phyloP scores from a whole-genome alignment of 1,140 invertebrate species.

The Saxidomus purpurata region DNA sequence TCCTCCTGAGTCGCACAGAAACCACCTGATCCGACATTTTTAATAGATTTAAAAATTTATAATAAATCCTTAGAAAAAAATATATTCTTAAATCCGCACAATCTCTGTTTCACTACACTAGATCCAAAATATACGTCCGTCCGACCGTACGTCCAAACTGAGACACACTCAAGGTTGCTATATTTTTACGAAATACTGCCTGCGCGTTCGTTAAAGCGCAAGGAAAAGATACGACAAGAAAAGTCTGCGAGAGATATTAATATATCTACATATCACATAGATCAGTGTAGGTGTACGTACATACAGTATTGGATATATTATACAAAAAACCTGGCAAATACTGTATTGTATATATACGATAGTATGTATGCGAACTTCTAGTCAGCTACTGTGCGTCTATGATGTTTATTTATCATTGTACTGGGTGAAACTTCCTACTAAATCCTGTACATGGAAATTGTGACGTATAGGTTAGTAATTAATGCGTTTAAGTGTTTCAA shows the following conservation, averaged over 20 bases:
- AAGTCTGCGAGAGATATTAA: conserved; percentile 39
- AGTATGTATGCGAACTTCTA: background rate
- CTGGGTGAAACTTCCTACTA: conserved; percentile 23
- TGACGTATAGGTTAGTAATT: background rate
- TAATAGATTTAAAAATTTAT: background rate
- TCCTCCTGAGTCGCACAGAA: conserved; percentile 73
- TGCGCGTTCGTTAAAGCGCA: background rate
- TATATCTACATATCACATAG: conserved; percentile 24
- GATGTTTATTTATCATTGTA: conserved; percentile 17
- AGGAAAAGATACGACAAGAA: conserved; percentile 1
- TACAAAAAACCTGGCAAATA: conserved; percentile 16
- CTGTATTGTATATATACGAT: background rate
- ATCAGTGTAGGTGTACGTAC: conserved; percentile 27
- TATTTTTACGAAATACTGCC: conserved; percentile 30
- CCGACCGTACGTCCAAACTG: conserved; percentile 50
- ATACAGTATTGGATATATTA: background rate
- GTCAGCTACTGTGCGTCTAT: background rate
- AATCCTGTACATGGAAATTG: background rate
- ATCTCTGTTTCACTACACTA: background rate
- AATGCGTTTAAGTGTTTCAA: background rate
- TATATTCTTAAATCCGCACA: background rate
- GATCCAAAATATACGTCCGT: conserved; percentile 23
- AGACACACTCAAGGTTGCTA: background rate
- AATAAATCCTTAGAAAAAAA: conserved; percentile 4
- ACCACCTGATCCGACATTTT: conserved; percentile 52